Conservation (phyloP, 2,113 vertebrate species). For the Seriola dumerili region DNA sequence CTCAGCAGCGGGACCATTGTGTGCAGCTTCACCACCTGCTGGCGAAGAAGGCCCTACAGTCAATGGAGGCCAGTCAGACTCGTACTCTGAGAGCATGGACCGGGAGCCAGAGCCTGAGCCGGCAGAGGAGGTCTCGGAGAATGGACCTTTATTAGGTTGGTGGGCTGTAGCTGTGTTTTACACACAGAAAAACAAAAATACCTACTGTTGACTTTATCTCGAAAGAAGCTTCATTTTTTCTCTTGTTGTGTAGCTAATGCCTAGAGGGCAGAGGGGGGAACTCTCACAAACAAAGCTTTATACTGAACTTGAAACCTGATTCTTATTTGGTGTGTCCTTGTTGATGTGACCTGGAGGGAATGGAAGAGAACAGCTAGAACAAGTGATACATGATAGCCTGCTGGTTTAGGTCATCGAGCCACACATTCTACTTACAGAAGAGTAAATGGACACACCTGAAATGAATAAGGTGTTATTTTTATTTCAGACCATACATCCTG, state of each 20-base stretch:
- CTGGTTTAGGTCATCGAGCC: slow-evolving; percentile 24
- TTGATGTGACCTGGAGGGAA: slow-evolving; percentile 50
- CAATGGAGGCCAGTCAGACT: slow-evolving; percentile 92
- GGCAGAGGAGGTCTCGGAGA: slow-evolving; percentile 93
- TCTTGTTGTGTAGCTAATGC: background rate
- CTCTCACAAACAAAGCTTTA: slow-evolving; percentile 31
- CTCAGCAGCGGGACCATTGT: slow-evolving; percentile 55
- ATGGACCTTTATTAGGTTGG: slow-evolving; percentile 91
- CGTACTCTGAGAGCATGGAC: slow-evolving; percentile 88
- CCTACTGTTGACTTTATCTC: background rate
- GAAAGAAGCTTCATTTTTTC: background rate
- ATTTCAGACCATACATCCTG: slow-evolving; percentile 23
- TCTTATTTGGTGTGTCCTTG: slow-evolving; percentile 45
- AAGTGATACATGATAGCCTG: slow-evolving; percentile 53
- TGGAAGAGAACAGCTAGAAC: slow-evolving; percentile 41
- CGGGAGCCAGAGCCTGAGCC: slow-evolving; percentile 90
- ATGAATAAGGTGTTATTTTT: slow-evolving; percentile 11
- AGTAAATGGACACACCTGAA: slow-evolving; percentile 9
- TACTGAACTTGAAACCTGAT: slow-evolving; percentile 52
- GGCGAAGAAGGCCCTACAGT: slow-evolving; percentile 87
- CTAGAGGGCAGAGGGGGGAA: background rate
- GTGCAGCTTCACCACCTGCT: slow-evolving; percentile 60
- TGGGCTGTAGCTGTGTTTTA: slow-evolving; percentile 57
- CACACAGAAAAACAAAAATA: background rate
- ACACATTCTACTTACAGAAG: slow-evolving; percentile 9